A percentile compares a stretch with the other conserved stretches of the same genome.
These are phyloP conservation scores for Ammospiza nelsoni DNA, from an alignment of 2,113 vertebrate species.

Conservation along the genomic window DNA sequence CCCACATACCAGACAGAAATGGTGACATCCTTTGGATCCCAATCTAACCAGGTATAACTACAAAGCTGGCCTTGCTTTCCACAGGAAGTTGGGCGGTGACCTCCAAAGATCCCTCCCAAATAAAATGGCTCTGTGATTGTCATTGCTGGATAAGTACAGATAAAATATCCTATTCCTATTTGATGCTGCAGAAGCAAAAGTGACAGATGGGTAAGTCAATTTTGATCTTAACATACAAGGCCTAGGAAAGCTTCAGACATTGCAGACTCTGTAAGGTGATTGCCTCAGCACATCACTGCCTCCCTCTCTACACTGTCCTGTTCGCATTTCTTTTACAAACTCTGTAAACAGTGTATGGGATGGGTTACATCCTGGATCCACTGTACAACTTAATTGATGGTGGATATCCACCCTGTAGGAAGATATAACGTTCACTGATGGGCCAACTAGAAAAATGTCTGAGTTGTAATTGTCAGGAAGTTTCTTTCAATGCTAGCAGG, in stretches of 20 bases:
- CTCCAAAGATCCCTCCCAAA: neutral
- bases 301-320: neutral
- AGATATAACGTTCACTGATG: neutral
- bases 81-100: neutral
- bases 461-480: neutral
- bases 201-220: neutral
- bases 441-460: neutral
- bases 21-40: neutral
- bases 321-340: neutral
- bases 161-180: neutral
- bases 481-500: neutral
- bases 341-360: neutral
- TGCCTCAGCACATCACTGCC: neutral
- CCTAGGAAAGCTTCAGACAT: neutral
- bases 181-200: neutral
- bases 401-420: neutral
- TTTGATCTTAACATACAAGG: neutral
- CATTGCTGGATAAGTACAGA: neutral
- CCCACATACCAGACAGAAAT: neutral
- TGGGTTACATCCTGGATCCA: neutral
- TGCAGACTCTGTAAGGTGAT: neutral
- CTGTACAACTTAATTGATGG: neutral
- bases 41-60: neutral
- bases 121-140: neutral
- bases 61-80: neutral